Conservation (phyloP, 2,888 invertebrate genomes). For the Synergus itoensis region DNA sequence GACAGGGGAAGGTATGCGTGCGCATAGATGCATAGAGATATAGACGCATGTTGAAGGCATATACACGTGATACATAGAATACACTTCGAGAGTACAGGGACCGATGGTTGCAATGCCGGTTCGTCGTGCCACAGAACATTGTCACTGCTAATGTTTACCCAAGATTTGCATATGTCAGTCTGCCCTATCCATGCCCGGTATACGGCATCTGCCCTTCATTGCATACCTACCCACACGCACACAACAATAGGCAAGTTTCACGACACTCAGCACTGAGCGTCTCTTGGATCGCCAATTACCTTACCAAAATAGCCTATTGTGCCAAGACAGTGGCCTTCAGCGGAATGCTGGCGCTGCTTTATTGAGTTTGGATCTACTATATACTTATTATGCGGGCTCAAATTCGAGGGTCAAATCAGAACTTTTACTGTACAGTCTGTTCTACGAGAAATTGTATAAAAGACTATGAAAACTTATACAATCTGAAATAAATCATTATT, state of each 20-base stretch:
- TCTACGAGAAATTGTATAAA: too few species aligned
- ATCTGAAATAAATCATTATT: too few species aligned
- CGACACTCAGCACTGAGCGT: slow-evolving; percentile 43
- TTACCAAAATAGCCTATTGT: slow-evolving; percentile 62
- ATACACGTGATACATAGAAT: slow-evolving; percentile 7
- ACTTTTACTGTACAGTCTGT: neutral
- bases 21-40: slow-evolving; percentile 21
- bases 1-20: slow-evolving; percentile 1
- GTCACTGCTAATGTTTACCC: slow-evolving; percentile 72
- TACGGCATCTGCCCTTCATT: slow-evolving; percentile 6
- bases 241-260: slow-evolving; percentile 18
- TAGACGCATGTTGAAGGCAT: neutral
- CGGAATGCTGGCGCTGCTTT: neutral
- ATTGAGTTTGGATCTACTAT: neutral
- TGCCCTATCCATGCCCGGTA: slow-evolving; percentile 67
- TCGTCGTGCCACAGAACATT: slow-evolving; percentile 58
- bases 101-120: slow-evolving; percentile 52
- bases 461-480: too few species aligned
- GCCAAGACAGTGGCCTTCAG: neutral
- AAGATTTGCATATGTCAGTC: slow-evolving; percentile 77
- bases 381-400: too few species aligned
- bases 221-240: slow-evolving; percentile 17
- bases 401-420: too few species aligned
- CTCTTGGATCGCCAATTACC: slow-evolving; percentile 68
- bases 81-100: slow-evolving; percentile 23